These are phyloP conservation scores for Cantharis rufa DNA, from an alignment of 2,888 invertebrate genomes.

Conservation along the genomic window DNA sequence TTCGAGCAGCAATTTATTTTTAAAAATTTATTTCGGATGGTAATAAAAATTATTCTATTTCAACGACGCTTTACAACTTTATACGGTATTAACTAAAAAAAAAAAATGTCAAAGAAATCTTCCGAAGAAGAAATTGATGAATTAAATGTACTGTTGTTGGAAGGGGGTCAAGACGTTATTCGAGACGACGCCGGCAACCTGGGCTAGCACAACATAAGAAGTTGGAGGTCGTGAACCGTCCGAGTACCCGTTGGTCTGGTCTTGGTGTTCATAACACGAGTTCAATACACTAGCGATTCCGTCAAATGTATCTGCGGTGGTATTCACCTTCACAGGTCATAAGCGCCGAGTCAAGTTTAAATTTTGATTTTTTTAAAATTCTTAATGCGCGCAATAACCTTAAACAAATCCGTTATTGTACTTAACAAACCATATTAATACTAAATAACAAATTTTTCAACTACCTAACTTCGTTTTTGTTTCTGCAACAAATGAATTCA, in stretches of 20 bases:
- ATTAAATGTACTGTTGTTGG: conserved; percentile 1
- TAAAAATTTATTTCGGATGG: neutral
- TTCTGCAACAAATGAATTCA: neutral
- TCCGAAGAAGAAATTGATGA: neutral
- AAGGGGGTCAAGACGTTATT: conserved; percentile 18
- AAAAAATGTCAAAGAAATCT: neutral
- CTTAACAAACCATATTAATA: neutral
- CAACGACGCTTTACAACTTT: neutral
- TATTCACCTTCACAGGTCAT: conserved; percentile 13
- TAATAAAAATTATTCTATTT: neutral
- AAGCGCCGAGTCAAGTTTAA: conserved; percentile 4
- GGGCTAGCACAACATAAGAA: conserved; percentile 16
- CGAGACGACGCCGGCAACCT: conserved; percentile 9
- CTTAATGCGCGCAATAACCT: neutral
- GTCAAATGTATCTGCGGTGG: conserved; percentile 32
- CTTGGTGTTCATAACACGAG: conserved; percentile 34
- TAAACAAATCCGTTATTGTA: neutral
- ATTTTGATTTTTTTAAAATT: neutral
- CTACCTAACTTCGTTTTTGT: neutral
- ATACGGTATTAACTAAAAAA: neutral
- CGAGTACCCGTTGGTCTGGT: conserved; percentile 25
- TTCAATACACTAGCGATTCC: conserved; percentile 45
- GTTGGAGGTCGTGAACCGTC: conserved; percentile 29
- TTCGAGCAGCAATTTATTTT: neutral
- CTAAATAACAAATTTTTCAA: neutral